phyloP scores from a whole-genome alignment of 2,113 vertebrate species.

The Callocephalon fimbriatum region DNA sequence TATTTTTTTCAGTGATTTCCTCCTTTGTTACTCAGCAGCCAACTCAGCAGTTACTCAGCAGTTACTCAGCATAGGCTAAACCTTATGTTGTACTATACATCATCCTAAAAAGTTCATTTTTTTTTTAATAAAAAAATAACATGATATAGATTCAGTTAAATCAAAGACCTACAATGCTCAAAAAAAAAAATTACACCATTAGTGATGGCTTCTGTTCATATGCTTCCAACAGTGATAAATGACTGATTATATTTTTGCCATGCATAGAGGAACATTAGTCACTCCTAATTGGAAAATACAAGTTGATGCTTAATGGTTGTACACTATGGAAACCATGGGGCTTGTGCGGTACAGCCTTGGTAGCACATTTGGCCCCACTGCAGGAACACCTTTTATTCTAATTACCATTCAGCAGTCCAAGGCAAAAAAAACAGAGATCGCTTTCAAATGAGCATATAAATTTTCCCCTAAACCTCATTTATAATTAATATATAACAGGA shows the following conservation, averaged over 20 bases:
- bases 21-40: background rate
- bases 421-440: slow-evolving; percentile 54
- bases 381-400: slow-evolving; percentile 60
- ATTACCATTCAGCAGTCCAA: slow-evolving; percentile 61
- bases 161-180: background rate
- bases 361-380: slow-evolving; percentile 50
- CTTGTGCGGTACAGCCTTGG: background rate
- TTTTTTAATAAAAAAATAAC: background rate
- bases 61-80: background rate
- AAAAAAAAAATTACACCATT: background rate
- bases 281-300: slow-evolving; percentile 67
- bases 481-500: slow-evolving; percentile 61
- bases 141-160: background rate
- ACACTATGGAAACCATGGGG: background rate
- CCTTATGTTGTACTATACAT: background rate
- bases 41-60: background rate
- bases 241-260: slow-evolving; percentile 62
- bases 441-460: slow-evolving; percentile 63
- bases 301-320: slow-evolving; percentile 56
- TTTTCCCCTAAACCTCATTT: slow-evolving; percentile 62
- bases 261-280: slow-evolving; percentile 57
- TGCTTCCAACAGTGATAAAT: slow-evolving; percentile 63
- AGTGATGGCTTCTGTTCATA: slow-evolving; percentile 43
- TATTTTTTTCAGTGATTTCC: background rate
- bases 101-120: background rate